phyloP scores from a whole-genome alignment of 2,113 vertebrate genomes.

The Anarhynchus alexandrinus region DNA sequence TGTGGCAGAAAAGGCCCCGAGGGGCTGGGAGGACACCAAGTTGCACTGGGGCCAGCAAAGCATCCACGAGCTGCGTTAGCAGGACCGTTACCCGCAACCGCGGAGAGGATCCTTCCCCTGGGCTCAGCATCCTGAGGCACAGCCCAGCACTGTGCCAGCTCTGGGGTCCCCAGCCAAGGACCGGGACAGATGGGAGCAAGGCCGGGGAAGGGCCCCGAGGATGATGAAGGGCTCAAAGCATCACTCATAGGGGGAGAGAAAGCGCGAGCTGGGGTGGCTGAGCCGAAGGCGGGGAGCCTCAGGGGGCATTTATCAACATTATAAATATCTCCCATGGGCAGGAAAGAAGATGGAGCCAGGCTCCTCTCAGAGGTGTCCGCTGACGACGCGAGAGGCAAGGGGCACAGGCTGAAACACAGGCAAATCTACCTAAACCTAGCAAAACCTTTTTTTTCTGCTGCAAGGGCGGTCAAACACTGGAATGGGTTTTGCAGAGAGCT shows the following conservation, averaged over 20 bases:
- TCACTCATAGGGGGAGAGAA: no score
- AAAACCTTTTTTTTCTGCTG: neutral
- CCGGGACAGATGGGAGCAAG: neutral
- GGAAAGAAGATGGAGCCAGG: neutral
- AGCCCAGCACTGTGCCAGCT: neutral
- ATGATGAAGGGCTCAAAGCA: neutral
- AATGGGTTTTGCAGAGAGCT: neutral
- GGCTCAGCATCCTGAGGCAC: neutral
- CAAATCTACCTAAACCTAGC: neutral
- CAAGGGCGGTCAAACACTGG: neutral
- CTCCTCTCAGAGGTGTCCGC: neutral
- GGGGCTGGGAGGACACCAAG: no score
- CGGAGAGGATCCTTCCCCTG: neutral
- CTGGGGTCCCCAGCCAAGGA: neutral
- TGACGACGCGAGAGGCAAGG: rapidly evolving
- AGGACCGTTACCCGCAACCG: neutral
- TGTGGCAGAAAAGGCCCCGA: neutral
- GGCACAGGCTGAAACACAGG: neutral
- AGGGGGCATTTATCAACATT: no score
- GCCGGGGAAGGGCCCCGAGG: neutral
- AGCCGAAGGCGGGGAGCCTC: neutral
- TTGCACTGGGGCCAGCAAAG: neutral
- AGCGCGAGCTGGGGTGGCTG: neutral
- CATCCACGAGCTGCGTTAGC: neutral
- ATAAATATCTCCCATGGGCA: neutral